A percentile compares a stretch with the other conserved stretches of the same genome.
These are phyloP conservation scores for Oreotragus oreotragus DNA, from an alignment of 2,113 vertebrate genomes.

Conservation along the genomic window DNA sequence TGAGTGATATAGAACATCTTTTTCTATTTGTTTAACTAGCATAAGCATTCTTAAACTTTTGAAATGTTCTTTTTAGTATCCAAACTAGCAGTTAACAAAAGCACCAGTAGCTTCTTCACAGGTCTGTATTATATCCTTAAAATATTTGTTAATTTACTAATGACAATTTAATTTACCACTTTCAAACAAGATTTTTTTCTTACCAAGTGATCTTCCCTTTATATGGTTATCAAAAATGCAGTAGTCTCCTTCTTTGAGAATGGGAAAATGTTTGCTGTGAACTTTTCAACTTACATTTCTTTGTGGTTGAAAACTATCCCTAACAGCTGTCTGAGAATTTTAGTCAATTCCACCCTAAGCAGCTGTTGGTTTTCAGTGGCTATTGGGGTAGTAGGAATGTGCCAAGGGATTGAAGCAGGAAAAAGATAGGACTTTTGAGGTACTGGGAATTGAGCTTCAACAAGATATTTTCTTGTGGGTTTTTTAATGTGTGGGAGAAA, in stretches of 20 bases:
- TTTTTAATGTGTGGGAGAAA: slow-evolving; percentile 40
- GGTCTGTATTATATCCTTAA: not conserved
- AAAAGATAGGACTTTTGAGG: slow-evolving; percentile 39
- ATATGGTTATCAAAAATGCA: not conserved
- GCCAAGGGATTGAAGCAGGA: slow-evolving; percentile 1
- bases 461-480: slow-evolving; percentile 37
- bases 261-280: slow-evolving; percentile 41
- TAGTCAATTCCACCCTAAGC: slow-evolving; percentile 33
- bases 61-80: not conserved
- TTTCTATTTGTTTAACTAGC: not conserved
- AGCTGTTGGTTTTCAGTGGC: slow-evolving; percentile 45
- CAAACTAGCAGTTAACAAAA: not conserved
- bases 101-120: not conserved
- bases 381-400: not conserved
- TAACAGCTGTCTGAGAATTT: slow-evolving; percentile 57
- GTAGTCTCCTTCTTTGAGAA: not conserved
- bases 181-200: not conserved
- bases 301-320: slow-evolving; percentile 53
- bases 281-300: slow-evolving; percentile 67
- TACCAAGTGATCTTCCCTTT: not conserved
- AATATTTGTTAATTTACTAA: not conserved
- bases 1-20: not conserved
- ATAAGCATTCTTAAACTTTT: not conserved
- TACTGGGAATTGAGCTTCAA: slow-evolving; percentile 42
- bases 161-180: not conserved